phyloP scores from a whole-genome alignment of 2,797 vertebrate species.

The Malacoctenus gilli region DNA sequence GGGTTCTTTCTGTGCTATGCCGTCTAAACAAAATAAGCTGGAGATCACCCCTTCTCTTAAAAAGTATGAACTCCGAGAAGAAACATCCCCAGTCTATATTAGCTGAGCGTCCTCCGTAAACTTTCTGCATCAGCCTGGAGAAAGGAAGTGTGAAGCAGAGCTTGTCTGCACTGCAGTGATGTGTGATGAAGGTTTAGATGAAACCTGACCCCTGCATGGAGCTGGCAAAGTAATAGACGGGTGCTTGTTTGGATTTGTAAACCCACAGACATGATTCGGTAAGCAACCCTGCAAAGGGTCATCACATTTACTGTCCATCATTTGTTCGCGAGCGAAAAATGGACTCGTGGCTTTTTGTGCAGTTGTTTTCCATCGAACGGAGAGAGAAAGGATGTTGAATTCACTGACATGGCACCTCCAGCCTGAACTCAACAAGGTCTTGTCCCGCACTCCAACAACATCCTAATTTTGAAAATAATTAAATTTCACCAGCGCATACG shows the following conservation, averaged over 20 bases:
- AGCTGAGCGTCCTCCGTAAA: slow-evolving; percentile 53
- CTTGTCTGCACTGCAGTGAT: slow-evolving; percentile 42
- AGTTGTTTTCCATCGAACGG: not conserved
- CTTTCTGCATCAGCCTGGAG: slow-evolving; percentile 30
- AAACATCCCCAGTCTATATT: slow-evolving; percentile 49
- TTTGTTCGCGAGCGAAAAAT: not conserved
- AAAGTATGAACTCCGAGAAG: slow-evolving; percentile 39
- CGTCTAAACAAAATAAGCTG: slow-evolving; percentile 49
- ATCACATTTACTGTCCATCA: slow-evolving; percentile 5
- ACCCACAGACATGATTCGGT: slow-evolving; percentile 15
- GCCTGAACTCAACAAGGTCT: not conserved
- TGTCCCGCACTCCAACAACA: slow-evolving; percentile 7
- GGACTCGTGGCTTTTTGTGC: not conserved
- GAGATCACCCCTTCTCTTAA: slow-evolving; percentile 41
- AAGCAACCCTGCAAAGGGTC: slow-evolving; percentile 11
- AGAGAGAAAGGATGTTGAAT: slow-evolving; percentile 5
- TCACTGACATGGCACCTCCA: slow-evolving; percentile 7
- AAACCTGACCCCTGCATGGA: slow-evolving; percentile 19
- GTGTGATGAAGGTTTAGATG: slow-evolving; percentile 38
- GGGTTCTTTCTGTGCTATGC: slow-evolving; percentile 49
- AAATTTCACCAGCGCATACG: slow-evolving; percentile 2
- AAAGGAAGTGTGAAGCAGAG: slow-evolving; percentile 32
- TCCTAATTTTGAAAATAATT: slow-evolving; percentile 30
- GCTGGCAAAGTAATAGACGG: slow-evolving; percentile 19
- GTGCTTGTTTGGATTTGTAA: slow-evolving; percentile 36